A percentile compares a stretch with the other conserved stretches of the same genome.
Conservation (phyloP, 2,888 invertebrate species). For the Tryphoninae sp. region DNA sequence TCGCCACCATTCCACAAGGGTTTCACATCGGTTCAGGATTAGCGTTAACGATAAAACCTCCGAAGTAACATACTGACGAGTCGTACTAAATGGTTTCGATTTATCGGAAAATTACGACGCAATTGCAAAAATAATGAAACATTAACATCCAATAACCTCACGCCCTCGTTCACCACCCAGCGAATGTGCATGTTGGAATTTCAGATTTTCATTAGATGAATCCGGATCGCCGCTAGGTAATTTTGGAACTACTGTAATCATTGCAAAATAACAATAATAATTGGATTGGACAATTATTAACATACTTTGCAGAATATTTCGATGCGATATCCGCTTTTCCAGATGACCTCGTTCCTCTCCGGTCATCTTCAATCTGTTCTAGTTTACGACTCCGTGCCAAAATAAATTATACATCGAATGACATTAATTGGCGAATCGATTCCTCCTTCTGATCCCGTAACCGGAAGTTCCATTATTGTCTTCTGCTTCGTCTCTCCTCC, state of each 20-base stretch:
- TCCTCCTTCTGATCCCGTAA: constrained; percentile 25
- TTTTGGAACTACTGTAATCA: too few species aligned
- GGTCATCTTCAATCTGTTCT: constrained; percentile 13
- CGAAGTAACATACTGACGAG: not conserved
- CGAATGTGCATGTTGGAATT: not conserved
- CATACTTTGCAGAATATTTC: not conserved
- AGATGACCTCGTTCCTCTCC: constrained; percentile 1
- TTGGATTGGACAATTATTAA: too few species aligned
- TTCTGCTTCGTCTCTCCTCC: constrained; percentile 15
- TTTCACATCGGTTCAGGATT: constrained; percentile 20
- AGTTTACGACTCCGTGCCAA: constrained; percentile 14
- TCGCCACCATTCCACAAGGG: constrained; percentile 41
- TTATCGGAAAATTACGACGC: not conserved
- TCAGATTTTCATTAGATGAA: too few species aligned
- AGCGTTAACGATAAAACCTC: constrained; percentile 14
- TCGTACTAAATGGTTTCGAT: not conserved
- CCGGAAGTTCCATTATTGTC: constrained; percentile 49
- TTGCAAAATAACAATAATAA: too few species aligned
- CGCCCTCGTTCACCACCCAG: too few species aligned
- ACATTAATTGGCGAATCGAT: constrained; percentile 47
- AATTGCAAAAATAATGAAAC: not conserved
- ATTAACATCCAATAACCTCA: not conserved
- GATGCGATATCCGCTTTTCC: constrained; percentile 15
- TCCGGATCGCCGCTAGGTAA: too few species aligned
- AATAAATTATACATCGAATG: constrained; percentile 44